Evolutionary conservation across 2,113 vertebrate genomes (phyloP).

Genomic region (Desmodus rotundus): DNA sequence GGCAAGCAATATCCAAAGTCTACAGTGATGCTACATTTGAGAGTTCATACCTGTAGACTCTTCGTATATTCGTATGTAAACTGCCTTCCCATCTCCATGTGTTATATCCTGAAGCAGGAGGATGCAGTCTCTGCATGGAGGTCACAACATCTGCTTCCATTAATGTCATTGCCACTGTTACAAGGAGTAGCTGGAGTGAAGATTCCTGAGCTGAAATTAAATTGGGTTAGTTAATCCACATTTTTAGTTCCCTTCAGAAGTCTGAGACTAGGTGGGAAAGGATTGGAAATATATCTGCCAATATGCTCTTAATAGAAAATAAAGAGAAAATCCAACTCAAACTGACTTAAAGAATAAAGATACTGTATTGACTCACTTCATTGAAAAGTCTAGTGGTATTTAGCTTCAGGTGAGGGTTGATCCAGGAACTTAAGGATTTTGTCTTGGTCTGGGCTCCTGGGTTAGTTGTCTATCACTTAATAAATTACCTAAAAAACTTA

Average conservation of each 20-base stretch:
- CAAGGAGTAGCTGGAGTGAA: neutral
- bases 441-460: neutral
- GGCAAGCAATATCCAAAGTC: neutral
- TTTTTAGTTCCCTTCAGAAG: neutral
- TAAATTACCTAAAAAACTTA: neutral
- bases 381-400: neutral
- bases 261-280: neutral
- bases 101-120: slow-evolving; percentile 6
- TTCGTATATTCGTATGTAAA: slow-evolving; percentile 13
- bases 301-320: neutral
- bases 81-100: neutral
- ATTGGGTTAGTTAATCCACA: neutral
- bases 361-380: neutral
- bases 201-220: neutral
- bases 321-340: neutral
- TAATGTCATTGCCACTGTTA: neutral
- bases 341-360: neutral
- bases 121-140: neutral
- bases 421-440: neutral
- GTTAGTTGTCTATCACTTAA: neutral
- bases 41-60: neutral
- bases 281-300: neutral
- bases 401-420: neutral
- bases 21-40: neutral
- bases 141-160: neutral